phyloP scores from a whole-genome alignment of 2,888 invertebrate genomes.

The Apotomis betuletana region DNA sequence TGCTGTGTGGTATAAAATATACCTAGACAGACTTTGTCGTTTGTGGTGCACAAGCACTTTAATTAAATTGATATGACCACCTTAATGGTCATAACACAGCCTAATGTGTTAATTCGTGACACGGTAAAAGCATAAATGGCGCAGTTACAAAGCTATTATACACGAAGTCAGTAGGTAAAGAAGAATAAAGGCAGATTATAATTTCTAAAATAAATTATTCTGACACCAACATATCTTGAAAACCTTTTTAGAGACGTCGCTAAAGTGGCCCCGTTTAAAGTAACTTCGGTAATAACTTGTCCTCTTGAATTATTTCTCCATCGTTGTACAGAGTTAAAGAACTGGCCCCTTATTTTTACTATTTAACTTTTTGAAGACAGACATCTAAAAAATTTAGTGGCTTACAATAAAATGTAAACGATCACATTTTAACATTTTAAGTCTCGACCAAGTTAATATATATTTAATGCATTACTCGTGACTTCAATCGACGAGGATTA shows the following conservation, averaged over 20 bases:
- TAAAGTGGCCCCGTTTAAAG: no score
- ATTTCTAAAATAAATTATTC: neutral
- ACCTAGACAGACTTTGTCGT: no score
- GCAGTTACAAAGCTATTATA: conserved; percentile 4
- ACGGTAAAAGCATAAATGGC: neutral
- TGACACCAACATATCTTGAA: neutral
- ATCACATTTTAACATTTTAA: conserved; percentile 7
- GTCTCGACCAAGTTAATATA: conserved; percentile 17
- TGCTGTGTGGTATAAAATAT: no score
- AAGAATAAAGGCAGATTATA: neutral
- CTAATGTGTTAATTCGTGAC: neutral
- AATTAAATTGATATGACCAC: no score
- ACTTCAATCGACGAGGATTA: neutral
- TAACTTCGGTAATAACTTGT: no score
- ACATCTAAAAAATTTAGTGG: conserved; percentile 13
- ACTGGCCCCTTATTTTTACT: neutral
- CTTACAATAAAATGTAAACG: conserved; percentile 25
- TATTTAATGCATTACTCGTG: conserved; percentile 5
- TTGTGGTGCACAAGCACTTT: no score
- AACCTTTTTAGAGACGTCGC: conserved; percentile 2
- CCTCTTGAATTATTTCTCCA: no score
- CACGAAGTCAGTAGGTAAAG: neutral
- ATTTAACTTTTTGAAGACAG: conserved; percentile 5
- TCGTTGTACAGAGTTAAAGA: neutral
- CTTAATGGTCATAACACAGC: no score